phyloP scores from a whole-genome alignment of 1,140 invertebrate species.

The Procambarus clarkii region DNA sequence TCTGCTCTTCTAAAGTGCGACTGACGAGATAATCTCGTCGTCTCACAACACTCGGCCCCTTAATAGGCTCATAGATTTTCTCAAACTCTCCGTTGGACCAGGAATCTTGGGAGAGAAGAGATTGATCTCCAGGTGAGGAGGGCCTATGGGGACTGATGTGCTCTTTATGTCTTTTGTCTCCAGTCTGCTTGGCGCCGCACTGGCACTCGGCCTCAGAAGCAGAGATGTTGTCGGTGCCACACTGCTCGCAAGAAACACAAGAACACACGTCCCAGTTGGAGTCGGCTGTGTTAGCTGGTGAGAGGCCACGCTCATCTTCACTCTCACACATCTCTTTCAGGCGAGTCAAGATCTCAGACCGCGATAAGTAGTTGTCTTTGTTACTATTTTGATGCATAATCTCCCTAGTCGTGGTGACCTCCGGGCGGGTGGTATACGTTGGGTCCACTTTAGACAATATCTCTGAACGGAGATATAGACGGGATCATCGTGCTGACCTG shows the following conservation, averaged over 20 bases:
- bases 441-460: slow-evolving; percentile 65
- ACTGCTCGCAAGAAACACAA: slow-evolving; percentile 68
- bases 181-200: slow-evolving; percentile 14
- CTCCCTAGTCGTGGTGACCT: slow-evolving; percentile 7
- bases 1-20: slow-evolving; percentile 47
- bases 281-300: slow-evolving; percentile 30
- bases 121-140: slow-evolving; percentile 13
- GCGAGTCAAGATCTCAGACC: slow-evolving; percentile 55
- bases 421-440: slow-evolving; percentile 35
- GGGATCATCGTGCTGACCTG: slow-evolving; percentile 60
- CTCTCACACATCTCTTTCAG: slow-evolving; percentile 58
- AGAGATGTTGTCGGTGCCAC: slow-evolving; percentile 30
- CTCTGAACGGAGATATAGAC: slow-evolving; percentile 73
- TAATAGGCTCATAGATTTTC: slow-evolving; percentile 71
- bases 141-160: not conserved
- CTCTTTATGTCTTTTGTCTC: slow-evolving; percentile 52
- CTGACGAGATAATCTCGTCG: slow-evolving; percentile 7
- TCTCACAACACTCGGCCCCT: not conserved
- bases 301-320: slow-evolving; percentile 58
- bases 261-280: slow-evolving; percentile 70
- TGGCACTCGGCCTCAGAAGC: slow-evolving; percentile 44
- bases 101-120: slow-evolving; percentile 63
- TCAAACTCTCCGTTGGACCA: slow-evolving; percentile 72
- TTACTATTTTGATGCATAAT: slow-evolving; percentile 23
- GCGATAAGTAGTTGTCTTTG: slow-evolving; percentile 44